Evolutionary conservation across 2,888 invertebrate species (phyloP), one percentile per base, ranked within the genome.

Genomic region (Nemotelus nigrinus): DNA sequence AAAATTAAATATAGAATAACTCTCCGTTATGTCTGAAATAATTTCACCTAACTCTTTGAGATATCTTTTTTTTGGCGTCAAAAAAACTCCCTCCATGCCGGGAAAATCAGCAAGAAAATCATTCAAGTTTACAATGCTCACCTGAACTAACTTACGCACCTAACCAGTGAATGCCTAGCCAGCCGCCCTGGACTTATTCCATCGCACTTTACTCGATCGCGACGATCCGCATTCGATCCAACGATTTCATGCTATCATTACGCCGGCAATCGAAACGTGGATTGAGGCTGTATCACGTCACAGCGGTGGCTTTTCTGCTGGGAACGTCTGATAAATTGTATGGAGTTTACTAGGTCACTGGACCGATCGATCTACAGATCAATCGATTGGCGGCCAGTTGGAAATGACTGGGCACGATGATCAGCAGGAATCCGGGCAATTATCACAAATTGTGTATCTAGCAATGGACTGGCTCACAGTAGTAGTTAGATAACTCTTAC

Each of bases 341-440:
- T 74, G 47, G 58, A 74, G 75, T 77, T 79, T 77, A 77, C 68
- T 79, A 58, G 79, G 79, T 79, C 79, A 79, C 77, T 71, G 64
- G 79, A 63, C 50, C 74, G 63, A 74, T 74, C 39, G 4, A 57
- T 57, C 25, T 10, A 57, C 25, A 3, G 57, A 57, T 57, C 3
- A 25, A 57, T 65, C 43, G 43, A 47, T 45, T 50, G 67, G 25
- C 25, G 25, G 25, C 25, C 25, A 25, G 25, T 41, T 10, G 70
- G 41, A 39, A 48, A 74, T 74, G 57, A 44, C 60, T 60, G n/a
- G 60, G 47, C 74, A 41, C n/a, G 63, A 74, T 74, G 48, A 10
- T 4, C 25, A 5, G 63, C 63, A 53, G 10, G 6, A 53, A 53
- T 63, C 43, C 8, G 67, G 50, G n/a, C 67, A 67, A 67, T 50